A percentile compares a stretch with the other conserved stretches of the same genome.
Evolutionary conservation across 23 tunicate species (phyloP).

Genomic region (Halocynthia aurantium): DNA sequence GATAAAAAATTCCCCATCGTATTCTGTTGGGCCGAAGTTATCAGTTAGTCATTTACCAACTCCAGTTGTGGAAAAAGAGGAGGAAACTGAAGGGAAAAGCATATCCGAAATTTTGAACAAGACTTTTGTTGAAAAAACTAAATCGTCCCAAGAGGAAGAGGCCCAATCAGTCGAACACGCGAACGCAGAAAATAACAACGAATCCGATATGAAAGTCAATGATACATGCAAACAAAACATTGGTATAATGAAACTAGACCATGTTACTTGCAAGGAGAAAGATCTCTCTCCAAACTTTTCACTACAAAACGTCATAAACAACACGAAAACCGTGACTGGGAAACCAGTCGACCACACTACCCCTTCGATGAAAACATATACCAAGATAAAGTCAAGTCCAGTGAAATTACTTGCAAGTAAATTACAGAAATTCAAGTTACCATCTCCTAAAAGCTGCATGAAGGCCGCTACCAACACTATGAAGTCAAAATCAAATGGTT

Average conservation of each 20-base stretch:
- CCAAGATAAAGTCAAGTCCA: constrained; percentile 24
- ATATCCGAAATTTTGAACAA: background rate
- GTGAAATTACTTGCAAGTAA: constrained; percentile 41
- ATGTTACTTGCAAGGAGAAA: no score
- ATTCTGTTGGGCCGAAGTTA: constrained; percentile 2
- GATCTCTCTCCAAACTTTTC: no score
- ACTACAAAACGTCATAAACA: background rate
- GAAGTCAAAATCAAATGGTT: background rate
- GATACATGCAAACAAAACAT: no score
- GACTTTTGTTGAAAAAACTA: constrained; percentile 1
- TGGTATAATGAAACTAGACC: no score
- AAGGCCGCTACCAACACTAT: constrained; percentile 42
- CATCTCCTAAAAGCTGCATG: constrained; percentile 58
- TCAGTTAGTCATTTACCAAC: background rate
- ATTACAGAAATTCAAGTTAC: constrained; percentile 36
- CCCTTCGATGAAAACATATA: background rate
- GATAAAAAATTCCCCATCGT: background rate
- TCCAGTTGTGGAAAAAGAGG: no score
- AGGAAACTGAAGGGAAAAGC: no score
- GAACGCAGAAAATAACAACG: background rate
- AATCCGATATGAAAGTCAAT: no score
- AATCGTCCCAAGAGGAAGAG: background rate
- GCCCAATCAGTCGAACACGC: background rate
- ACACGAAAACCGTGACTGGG: background rate
- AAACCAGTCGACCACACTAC: background rate